Conservation (phyloP, 2,888 invertebrate genomes). For the Parnassius smintheus region DNA sequence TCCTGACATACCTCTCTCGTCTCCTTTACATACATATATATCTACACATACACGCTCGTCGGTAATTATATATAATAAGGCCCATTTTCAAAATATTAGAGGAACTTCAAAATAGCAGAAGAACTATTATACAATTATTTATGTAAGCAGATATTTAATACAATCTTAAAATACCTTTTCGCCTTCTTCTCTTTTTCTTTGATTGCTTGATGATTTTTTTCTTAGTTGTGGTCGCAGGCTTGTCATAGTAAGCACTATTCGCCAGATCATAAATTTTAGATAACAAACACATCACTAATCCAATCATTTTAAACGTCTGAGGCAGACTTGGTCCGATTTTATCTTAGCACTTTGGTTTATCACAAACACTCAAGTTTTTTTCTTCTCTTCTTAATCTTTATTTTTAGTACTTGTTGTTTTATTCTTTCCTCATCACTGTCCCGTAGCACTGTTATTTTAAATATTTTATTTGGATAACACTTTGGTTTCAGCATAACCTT, state of each 20-base stretch:
- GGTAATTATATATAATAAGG: too few relatives aligned
- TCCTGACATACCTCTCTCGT: too few relatives aligned
- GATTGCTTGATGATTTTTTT: slow-evolving; percentile 31
- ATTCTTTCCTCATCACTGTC: slow-evolving; percentile 33
- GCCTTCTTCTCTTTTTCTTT: slow-evolving; percentile 37
- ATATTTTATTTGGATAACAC: slow-evolving; percentile 34
- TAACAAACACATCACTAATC: slow-evolving; percentile 57
- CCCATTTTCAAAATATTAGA: too few relatives aligned
- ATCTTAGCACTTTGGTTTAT: slow-evolving; percentile 27
- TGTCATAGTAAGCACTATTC: slow-evolving; percentile 37
- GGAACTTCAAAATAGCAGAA: too few relatives aligned
- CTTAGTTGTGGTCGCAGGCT: slow-evolving; percentile 28
- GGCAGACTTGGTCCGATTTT: slow-evolving; percentile 27
- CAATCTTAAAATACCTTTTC: slow-evolving; percentile 17
- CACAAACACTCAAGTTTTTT: slow-evolving; percentile 38
- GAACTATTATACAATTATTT: too few relatives aligned
- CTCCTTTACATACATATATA: too few relatives aligned
- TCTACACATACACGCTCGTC: too few relatives aligned
- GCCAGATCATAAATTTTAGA: slow-evolving; percentile 56
- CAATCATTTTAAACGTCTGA: slow-evolving; percentile 56
- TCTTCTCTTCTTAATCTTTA: slow-evolving; percentile 53
- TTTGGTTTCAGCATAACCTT: slow-evolving; percentile 47
- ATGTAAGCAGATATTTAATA: too few relatives aligned
- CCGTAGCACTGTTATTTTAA: slow-evolving; percentile 32
- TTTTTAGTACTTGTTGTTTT: slow-evolving; percentile 35